A percentile compares a stretch with the other conserved stretches of the same genome.
phyloP scores from a whole-genome alignment of 2,888 invertebrate genomes.

The Tolmerus cingulatus region DNA sequence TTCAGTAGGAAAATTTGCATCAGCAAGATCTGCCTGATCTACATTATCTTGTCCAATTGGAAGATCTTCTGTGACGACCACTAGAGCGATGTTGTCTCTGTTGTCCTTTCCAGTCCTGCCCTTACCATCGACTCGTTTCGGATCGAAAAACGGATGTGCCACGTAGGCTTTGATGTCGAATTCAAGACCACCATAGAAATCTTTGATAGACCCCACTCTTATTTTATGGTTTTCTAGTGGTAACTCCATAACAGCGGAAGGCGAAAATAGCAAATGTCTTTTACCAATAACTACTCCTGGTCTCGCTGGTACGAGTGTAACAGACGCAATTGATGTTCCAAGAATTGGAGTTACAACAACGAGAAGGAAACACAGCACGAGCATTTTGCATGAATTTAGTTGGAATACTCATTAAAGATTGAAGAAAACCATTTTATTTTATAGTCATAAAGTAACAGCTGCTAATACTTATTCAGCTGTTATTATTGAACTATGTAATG shows the following conservation, averaged over 20 bases:
- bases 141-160: not conserved
- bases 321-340: not conserved
- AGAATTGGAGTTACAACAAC: not conserved
- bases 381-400: not conserved
- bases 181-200: not conserved
- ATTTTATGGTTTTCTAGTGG: not conserved
- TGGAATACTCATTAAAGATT: not conserved
- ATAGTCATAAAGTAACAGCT: too few relatives aligned
- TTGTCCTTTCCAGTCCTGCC: not conserved
- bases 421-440: too few relatives aligned
- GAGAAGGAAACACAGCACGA: not conserved
- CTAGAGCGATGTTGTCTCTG: not conserved
- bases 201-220: not conserved
- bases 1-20: not conserved
- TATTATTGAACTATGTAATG: too few relatives aligned
- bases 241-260: rapidly evolving
- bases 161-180: not conserved
- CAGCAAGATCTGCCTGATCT: not conserved
- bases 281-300: not conserved
- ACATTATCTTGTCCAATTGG: not conserved
- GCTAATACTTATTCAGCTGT: too few relatives aligned
- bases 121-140: rapidly evolving
- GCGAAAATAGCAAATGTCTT: not conserved
- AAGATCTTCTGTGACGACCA: not conserved
- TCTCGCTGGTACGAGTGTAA: not conserved